Percentiles rank a stretch among this genome's conserved stretches.
Evolutionary conservation across 1,140 invertebrate species (phyloP).

Genomic region (Orchestia grillus): DNA sequence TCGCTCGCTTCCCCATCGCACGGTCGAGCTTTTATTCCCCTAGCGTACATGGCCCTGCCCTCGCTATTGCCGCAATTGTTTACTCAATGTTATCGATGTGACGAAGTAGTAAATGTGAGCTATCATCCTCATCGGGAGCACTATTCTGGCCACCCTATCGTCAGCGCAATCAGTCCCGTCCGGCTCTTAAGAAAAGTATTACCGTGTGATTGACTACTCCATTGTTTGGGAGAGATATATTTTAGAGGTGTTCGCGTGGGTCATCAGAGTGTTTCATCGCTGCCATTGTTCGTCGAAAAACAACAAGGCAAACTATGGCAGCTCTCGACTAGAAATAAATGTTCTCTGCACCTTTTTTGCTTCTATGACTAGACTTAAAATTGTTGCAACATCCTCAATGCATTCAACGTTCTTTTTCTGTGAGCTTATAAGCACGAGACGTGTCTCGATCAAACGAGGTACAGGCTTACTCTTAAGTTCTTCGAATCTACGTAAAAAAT

Average conservation of each 20-base stretch:
- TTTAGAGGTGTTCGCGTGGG: conserved; percentile 51
- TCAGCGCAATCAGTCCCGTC: conserved; percentile 25
- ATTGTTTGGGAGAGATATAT: conserved; percentile 54
- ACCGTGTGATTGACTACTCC: conserved; percentile 53
- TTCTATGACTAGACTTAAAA: conserved; percentile 20
- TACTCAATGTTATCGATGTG: conserved; percentile 30
- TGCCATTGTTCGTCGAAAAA: conserved; percentile 46
- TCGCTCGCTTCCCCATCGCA: not conserved
- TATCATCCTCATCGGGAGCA: conserved; percentile 31
- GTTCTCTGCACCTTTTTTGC: not conserved
- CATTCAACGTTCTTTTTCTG: not conserved
- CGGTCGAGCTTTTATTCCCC: not conserved
- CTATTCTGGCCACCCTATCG: conserved; percentile 44
- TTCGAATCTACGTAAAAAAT: not conserved
- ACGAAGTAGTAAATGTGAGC: conserved; percentile 9
- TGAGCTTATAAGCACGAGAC: not conserved
- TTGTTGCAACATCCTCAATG: not conserved
- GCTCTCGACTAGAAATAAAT: conserved; percentile 46
- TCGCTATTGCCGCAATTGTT: conserved; percentile 20
- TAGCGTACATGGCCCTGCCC: not conserved
- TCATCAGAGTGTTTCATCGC: conserved; percentile 52
- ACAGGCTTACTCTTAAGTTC: not conserved
- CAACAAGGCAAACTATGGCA: conserved; percentile 50
- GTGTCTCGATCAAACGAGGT: not conserved
- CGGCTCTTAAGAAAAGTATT: conserved; percentile 47